These are phyloP conservation scores for Diachrysia chrysitis DNA, from an alignment of 2,888 invertebrate genomes.

Conservation along the genomic window DNA sequence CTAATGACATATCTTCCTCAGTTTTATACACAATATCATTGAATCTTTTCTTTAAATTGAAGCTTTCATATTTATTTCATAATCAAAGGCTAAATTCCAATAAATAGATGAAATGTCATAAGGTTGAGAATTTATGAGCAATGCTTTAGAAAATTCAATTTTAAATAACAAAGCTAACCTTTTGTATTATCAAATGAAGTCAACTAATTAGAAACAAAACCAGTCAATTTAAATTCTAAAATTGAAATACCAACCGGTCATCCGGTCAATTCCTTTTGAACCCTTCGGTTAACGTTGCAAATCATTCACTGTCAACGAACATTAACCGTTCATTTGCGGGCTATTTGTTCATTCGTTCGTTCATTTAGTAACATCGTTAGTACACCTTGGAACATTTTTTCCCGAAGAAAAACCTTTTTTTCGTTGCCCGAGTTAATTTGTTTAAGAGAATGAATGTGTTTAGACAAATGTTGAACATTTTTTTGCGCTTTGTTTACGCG, in stretches of 20 bases:
- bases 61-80: too few relatives aligned
- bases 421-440: slow-evolving; percentile 71
- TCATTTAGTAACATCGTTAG: slow-evolving; percentile 75
- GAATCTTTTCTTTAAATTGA: too few relatives aligned
- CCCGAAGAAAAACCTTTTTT: slow-evolving; percentile 58
- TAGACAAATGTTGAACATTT: slow-evolving; percentile 68
- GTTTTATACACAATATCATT: too few relatives aligned
- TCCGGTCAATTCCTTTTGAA: slow-evolving; percentile 64
- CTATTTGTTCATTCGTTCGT: slow-evolving; percentile 76
- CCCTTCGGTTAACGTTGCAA: slow-evolving; percentile 65
- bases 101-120: too few relatives aligned
- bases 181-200: neutral
- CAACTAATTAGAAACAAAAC: slow-evolving; percentile 37
- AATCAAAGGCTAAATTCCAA: too few relatives aligned
- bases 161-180: slow-evolving; percentile 1
- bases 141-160: neutral
- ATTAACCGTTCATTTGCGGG: slow-evolving; percentile 71
- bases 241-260: slow-evolving; percentile 50
- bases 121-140: too few relatives aligned
- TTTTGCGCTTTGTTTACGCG: slow-evolving; percentile 64
- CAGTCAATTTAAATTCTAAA: slow-evolving; percentile 54
- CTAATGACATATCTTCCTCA: too few relatives aligned
- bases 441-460: slow-evolving; percentile 75
- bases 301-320: slow-evolving; percentile 79
- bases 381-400: slow-evolving; percentile 59